These are phyloP conservation scores for Marasmarcha lunaedactyla DNA, from an alignment of 2,888 invertebrate species.

Conservation along the genomic window DNA sequence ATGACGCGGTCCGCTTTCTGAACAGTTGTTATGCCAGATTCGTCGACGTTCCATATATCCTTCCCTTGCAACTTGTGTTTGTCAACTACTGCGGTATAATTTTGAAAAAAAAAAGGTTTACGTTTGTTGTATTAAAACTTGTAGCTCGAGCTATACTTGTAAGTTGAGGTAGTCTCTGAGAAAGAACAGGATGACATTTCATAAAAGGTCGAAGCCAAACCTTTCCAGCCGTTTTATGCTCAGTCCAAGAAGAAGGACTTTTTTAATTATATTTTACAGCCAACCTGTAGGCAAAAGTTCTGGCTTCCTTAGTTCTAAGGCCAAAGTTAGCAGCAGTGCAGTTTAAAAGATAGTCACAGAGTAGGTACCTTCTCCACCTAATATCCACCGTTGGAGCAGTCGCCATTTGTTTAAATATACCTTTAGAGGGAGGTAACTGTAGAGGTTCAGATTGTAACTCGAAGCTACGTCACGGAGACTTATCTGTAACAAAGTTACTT, in stretches of 20 bases:
- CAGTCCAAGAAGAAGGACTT: constrained; percentile 5
- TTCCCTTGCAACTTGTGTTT: constrained; percentile 7
- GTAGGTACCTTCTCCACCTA: constrained; percentile 9
- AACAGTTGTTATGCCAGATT: constrained; percentile 34
- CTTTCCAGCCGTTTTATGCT: constrained; percentile 9
- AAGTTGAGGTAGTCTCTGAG: constrained; percentile 12
- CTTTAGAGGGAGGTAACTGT: too few relatives aligned
- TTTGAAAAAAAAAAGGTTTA: constrained; percentile 7
- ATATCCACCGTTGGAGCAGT: too few relatives aligned
- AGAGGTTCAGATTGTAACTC: too few relatives aligned
- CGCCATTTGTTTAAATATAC: too few relatives aligned
- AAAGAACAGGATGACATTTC: constrained; percentile 11
- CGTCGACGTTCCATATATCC: constrained; percentile 35
- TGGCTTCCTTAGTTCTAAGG: constrained; percentile 10
- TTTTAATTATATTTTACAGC: constrained; percentile 12
- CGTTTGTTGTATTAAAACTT: constrained; percentile 14
- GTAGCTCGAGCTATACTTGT: constrained; percentile 15
- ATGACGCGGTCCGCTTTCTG: constrained; percentile 30
- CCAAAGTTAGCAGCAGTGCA: constrained; percentile 11
- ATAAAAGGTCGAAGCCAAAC: constrained; percentile 11
- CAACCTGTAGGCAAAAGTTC: constrained; percentile 6
- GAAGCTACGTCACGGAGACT: too few relatives aligned
- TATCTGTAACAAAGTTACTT: too few relatives aligned
- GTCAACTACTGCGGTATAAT: constrained; percentile 1
- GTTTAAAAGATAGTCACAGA: constrained; percentile 9